These are phyloP conservation scores for Gymnocheta viridis DNA, from an alignment of 2,888 invertebrate genomes.

Conservation along the genomic window DNA sequence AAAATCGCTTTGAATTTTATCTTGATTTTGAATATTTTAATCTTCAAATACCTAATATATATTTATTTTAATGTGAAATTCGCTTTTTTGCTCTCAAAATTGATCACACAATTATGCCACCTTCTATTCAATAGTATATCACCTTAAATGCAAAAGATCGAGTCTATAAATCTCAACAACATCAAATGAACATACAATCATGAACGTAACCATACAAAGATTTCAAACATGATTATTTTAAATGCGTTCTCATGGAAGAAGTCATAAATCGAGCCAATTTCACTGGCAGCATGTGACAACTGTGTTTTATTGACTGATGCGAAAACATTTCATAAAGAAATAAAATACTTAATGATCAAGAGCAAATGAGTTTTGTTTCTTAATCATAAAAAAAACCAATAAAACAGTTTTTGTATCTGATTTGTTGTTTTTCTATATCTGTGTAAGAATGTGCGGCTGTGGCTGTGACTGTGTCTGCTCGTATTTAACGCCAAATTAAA, in stretches of 20 bases:
- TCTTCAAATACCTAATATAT: background rate
- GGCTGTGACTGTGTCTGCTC: background rate
- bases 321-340: background rate
- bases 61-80: background rate
- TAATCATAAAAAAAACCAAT: no score
- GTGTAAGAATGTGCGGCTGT: background rate
- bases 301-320: constrained; percentile 58
- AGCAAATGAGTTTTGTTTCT: constrained; percentile 33
- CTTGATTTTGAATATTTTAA: background rate
- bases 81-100: background rate
- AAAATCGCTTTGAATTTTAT: background rate
- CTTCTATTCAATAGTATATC: background rate
- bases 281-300: constrained; percentile 46
- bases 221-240: constrained; percentile 35
- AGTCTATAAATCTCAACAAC: constrained; percentile 19
- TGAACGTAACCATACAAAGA: constrained; percentile 13
- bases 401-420: constrained; percentile 6
- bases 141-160: background rate
- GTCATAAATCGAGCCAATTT: constrained; percentile 31
- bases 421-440: background rate
- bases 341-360: background rate
- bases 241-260: constrained; percentile 11
- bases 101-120: background rate
- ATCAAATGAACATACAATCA: constrained; percentile 2
- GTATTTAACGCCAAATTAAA: constrained; percentile 40